A percentile compares a stretch with the other conserved stretches of the same genome.
phyloP scores from a whole-genome alignment of 2,113 vertebrate genomes.

The Toxostoma redivivum region DNA sequence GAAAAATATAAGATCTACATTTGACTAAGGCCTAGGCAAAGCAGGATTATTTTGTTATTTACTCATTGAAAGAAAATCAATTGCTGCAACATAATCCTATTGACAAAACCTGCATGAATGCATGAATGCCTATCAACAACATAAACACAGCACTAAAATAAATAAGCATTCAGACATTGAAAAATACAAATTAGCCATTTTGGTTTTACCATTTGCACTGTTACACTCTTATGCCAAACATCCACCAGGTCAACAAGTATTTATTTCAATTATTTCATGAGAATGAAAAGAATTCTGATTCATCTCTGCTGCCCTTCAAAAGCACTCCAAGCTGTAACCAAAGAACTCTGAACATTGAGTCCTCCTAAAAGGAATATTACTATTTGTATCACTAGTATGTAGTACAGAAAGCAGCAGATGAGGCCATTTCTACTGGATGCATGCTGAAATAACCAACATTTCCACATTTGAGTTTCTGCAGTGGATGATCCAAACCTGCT shows the following conservation, averaged over 20 bases:
- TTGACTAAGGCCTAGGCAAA: conserved; percentile 64
- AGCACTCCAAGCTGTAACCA: not conserved
- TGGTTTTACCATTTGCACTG: conserved; percentile 12
- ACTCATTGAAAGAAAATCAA: conserved; percentile 67
- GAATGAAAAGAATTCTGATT: conserved; percentile 22
- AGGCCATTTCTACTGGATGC: not conserved
- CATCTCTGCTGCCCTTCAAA: conserved; percentile 38
- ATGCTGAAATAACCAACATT: not conserved
- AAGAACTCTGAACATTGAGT: not conserved
- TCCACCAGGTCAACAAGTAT: conserved; percentile 18
- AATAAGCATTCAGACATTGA: conserved; percentile 60
- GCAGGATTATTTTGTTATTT: conserved; percentile 71
- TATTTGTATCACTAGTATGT: not conserved
- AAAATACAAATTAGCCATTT: conserved; percentile 32
- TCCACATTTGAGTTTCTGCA: not conserved
- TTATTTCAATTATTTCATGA: conserved; percentile 39
- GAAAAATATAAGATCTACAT: conserved; percentile 6
- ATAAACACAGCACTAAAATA: conserved; percentile 67
- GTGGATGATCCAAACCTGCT: not conserved
- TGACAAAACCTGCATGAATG: conserved; percentile 56
- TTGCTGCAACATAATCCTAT: conserved; percentile 67
- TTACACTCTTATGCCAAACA: conserved; percentile 13
- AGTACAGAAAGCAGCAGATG: not conserved
- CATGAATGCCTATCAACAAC: not conserved
- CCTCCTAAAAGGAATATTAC: not conserved